A percentile compares a stretch with the other conserved stretches of the same genome.
These are phyloP conservation scores for Dione vanillae DNA, from an alignment of 2,888 invertebrate species.

Conservation along the genomic window DNA sequence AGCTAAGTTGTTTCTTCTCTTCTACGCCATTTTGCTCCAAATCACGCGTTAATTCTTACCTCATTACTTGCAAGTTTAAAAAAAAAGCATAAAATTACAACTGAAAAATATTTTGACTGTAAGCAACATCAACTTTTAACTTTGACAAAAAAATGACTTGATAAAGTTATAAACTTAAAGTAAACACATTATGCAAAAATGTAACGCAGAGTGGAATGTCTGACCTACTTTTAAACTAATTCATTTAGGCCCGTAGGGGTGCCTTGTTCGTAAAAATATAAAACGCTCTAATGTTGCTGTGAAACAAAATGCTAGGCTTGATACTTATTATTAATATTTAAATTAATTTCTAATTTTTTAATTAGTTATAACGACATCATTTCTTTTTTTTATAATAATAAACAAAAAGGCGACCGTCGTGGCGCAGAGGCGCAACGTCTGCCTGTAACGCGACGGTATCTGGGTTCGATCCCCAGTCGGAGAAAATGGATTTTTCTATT, in stretches of 20 bases:
- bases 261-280: conserved; percentile 60
- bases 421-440: no score
- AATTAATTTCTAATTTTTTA: neutral
- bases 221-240: conserved; percentile 76
- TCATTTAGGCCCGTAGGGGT: conserved; percentile 57
- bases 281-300: conserved; percentile 50
- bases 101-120: conserved; percentile 4
- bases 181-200: conserved; percentile 49
- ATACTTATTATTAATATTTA: conserved; percentile 8
- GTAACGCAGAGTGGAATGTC: conserved; percentile 49
- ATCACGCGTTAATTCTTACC: no score
- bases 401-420: no score
- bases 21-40: no score
- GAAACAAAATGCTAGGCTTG: neutral
- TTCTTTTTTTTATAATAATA: no score
- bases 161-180: conserved; percentile 37
- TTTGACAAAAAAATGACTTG: conserved; percentile 29
- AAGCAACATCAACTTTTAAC: conserved; percentile 25
- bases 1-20: no score
- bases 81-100: neutral
- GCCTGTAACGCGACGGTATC: no score
- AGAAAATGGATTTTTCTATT: no score
- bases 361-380: neutral
- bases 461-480: no score
- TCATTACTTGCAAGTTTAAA: no score